phyloP scores from a whole-genome alignment of 2,888 invertebrate species.

The Cephus sareptanus region DNA sequence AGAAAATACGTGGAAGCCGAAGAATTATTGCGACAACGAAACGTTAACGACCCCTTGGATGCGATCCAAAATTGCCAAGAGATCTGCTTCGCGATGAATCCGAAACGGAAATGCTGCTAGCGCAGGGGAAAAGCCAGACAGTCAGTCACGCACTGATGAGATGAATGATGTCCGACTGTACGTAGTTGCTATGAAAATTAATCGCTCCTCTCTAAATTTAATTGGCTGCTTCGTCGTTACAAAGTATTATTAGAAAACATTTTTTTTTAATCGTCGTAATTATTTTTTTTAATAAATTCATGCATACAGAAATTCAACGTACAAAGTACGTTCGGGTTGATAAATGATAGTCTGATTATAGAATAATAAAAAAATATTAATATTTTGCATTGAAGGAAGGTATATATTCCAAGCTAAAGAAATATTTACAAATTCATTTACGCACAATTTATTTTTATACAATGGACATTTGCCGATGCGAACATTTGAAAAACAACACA shows the following conservation, averaged over 20 bases:
- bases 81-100: neutral
- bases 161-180: neutral
- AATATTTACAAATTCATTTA: neutral
- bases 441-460: neutral
- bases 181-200: neutral
- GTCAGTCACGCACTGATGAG: neutral
- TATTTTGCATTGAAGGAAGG: neutral
- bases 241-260: neutral
- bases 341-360: neutral
- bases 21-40: neutral
- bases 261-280: too few species aligned
- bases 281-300: too few species aligned
- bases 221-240: neutral
- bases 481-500: neutral
- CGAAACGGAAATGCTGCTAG: neutral
- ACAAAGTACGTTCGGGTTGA: neutral
- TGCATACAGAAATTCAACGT: neutral
- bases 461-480: neutral
- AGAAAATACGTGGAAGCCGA: neutral
- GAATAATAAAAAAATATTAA: neutral
- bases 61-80: neutral
- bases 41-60: constrained; percentile 4
- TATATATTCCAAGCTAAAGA: neutral
- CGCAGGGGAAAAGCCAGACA: neutral
- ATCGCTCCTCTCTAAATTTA: neutral